These are phyloP conservation scores for Agonopterix heracliana DNA, from an alignment of 2,888 invertebrate genomes.

Conservation along the genomic window DNA sequence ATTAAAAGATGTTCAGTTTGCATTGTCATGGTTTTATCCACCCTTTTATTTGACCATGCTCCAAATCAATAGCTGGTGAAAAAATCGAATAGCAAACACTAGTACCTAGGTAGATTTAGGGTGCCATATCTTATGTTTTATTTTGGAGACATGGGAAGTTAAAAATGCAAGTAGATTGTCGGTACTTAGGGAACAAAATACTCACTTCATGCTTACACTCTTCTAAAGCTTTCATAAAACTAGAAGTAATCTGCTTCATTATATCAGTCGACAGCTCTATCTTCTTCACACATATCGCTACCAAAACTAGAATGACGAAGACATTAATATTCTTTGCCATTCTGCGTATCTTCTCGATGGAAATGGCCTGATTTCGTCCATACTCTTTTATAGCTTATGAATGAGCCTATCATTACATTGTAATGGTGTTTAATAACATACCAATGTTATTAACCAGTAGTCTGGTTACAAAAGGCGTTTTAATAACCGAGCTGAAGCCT, in stretches of 20 bases:
- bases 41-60: too few relatives aligned
- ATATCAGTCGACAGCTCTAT: conserved; percentile 33
- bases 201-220: conserved; percentile 48
- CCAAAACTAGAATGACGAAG: conserved; percentile 15
- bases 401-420: not conserved
- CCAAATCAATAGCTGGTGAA: too few relatives aligned
- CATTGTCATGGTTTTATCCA: too few relatives aligned
- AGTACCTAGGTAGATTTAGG: too few relatives aligned
- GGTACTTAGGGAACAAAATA: not conserved
- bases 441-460: not conserved
- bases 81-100: too few relatives aligned
- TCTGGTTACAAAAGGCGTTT: not conserved
- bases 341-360: not conserved
- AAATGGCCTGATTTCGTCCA: not conserved
- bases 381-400: not conserved
- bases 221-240: conserved; percentile 46
- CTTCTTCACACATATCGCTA: conserved; percentile 18
- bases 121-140: too few relatives aligned
- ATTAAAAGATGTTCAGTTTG: too few relatives aligned
- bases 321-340: not conserved
- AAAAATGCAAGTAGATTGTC: too few relatives aligned
- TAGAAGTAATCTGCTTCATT: conserved; percentile 38
- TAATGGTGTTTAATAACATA: not conserved
- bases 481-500: not conserved
- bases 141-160: too few relatives aligned